phyloP scores from a whole-genome alignment of 2,797 vertebrate genomes.

The Sebastes glaucus region DNA sequence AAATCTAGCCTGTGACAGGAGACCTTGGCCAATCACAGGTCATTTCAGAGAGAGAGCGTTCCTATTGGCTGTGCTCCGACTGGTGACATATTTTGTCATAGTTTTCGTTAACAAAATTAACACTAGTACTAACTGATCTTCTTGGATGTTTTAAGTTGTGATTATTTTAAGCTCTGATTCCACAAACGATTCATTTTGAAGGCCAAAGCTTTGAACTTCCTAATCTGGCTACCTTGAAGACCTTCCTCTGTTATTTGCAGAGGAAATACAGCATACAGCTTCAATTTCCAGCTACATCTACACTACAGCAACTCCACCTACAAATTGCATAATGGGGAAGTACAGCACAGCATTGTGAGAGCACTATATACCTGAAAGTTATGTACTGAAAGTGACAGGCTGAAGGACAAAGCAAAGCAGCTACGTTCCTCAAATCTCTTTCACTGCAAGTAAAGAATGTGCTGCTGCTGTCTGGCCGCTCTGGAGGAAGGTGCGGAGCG shows the following conservation, averaged over 20 bases:
- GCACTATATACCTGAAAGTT: neutral
- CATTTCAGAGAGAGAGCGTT: no score
- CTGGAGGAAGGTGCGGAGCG: neutral
- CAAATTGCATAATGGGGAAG: neutral
- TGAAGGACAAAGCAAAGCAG: neutral
- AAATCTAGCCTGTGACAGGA: no score
- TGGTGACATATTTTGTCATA: no score
- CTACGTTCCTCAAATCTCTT: neutral
- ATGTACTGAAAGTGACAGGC: neutral
- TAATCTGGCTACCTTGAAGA: neutral
- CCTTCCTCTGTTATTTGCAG: neutral
- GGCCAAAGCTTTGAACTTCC: neutral
- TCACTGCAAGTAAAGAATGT: neutral
- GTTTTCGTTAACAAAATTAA: no score
- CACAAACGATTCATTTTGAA: neutral
- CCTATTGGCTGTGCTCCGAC: no score
- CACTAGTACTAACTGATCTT: neutral
- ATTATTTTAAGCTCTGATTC: neutral
- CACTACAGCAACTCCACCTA: neutral
- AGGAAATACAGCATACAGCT: neutral
- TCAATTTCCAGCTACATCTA: neutral
- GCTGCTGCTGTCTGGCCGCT: neutral
- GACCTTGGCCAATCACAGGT: no score
- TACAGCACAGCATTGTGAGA: neutral
- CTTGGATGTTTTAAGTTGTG: neutral